phyloP scores from a whole-genome alignment of 2,888 invertebrate species.

The Dinocampus coccinellae region DNA sequence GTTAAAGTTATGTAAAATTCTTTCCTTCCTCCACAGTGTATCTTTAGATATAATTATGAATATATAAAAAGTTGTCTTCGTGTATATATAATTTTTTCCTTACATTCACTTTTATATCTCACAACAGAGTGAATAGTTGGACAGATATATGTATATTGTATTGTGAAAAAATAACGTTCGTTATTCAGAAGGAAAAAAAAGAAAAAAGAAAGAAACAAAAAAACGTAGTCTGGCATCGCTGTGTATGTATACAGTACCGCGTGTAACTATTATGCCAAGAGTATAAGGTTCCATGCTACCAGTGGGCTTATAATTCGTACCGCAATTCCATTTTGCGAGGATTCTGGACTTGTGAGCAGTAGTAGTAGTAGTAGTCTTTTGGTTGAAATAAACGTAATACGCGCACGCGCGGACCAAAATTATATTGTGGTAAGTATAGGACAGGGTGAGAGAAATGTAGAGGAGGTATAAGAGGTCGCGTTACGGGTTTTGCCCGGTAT shows the following conservation, averaged over 20 bases:
- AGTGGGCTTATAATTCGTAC: slow-evolving; percentile 41
- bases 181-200: slow-evolving; percentile 34
- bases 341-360: slow-evolving; percentile 21
- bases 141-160: slow-evolving; percentile 21
- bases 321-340: slow-evolving; percentile 35
- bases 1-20: slow-evolving; percentile 10
- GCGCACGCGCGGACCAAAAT: slow-evolving; percentile 17
- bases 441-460: slow-evolving; percentile 16
- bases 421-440: background rate
- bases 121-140: background rate
- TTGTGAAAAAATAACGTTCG: slow-evolving; percentile 31
- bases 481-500: slow-evolving; percentile 24
- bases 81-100: background rate
- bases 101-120: background rate
- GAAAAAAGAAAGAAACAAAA: no score
- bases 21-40: background rate
- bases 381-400: slow-evolving; percentile 24
- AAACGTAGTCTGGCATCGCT: slow-evolving; percentile 28
- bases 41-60: slow-evolving; percentile 22
- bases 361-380: slow-evolving; percentile 30
- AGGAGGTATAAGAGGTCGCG: background rate
- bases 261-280: slow-evolving; percentile 33
- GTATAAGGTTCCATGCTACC: slow-evolving; percentile 33
- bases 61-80: slow-evolving; percentile 14
- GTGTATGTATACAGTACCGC: slow-evolving; percentile 30